Evolutionary conservation across 2,888 invertebrate genomes (phyloP), one percentile per base, ranked within the genome.

Genomic region (Abscondita cerata): DNA sequence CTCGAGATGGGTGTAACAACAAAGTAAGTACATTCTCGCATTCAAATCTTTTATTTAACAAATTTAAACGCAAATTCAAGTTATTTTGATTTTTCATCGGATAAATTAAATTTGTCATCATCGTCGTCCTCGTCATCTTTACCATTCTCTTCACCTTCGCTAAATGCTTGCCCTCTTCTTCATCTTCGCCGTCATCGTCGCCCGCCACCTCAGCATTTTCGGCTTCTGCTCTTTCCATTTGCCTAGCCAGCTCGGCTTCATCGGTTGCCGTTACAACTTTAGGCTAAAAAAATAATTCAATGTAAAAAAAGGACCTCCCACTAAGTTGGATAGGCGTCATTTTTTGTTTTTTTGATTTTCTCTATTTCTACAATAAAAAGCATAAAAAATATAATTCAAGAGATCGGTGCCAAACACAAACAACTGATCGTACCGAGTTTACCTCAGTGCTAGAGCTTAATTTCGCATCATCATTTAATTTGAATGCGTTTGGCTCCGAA

Each of bases 261-360:
- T 99, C 99, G 13, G 95, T 91, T 55, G 98, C 98, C 0, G 99
- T 98, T 20, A 99, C 98, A 67, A 99, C 96, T 83, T 98, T 96
- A 44, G 98, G 97, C 70, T 72, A 54, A 57, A 63, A 62, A 64
- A 59, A n/a, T n/a, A n/a, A n/a, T n/a, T n/a, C n/a, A n/a, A n/a
- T n/a, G n/a, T n/a, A n/a, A n/a, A n/a, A n/a, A n/a, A n/a, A n/a
- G n/a, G n/a, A n/a, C n/a, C n/a, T n/a, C n/a, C n/a, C n/a, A n/a
- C n/a, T n/a, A n/a, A n/a, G n/a, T n/a, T n/a, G n/a, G n/a, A n/a
- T n/a, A n/a, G n/a, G n/a, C n/a, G n/a, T n/a, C n/a, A n/a, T n/a
- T n/a, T n/a, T n/a, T n/a, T n/a, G n/a, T n/a, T n/a, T n/a, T n/a
- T n/a, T n/a, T n/a, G n/a, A n/a, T n/a, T n/a, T n/a, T n/a, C n/a